Base-by-base conservation (phyloP, 2,113 vertebrate genomes). In the Protomyctophum bolini region DNA sequence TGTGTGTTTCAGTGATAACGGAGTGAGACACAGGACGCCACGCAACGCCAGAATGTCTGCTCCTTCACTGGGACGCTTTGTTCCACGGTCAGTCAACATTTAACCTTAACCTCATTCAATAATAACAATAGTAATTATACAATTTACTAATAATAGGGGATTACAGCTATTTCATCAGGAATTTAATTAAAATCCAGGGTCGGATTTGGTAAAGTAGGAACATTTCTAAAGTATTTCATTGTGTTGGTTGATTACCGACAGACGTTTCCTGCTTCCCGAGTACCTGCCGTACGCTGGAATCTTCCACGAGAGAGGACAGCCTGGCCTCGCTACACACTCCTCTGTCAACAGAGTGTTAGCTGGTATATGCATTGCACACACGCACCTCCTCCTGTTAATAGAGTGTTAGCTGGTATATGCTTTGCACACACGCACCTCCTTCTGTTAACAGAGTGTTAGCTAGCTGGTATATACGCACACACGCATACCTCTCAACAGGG, bases 281-380 rank as follows among this genome's bases (percentile, higher is more conserved):
- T 99, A 99, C 75, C 94, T 99, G 89, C 98, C 98, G 82, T 99
- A 99, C 45, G 97, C 98, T 75, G 98, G 98, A 50, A 98, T 99
- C 93, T 99, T 99, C 92, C 97, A 99, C 10, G 98, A 99, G 80
- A 89, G 98, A 65, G 97, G 98, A 72, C 98, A 99, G 83, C 96
- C 97, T 33, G 98, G 98, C 21, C 92, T 99, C 84, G 97, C 98
- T 65, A 99, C 98, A 51, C 98, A 99, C 91, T 98, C 98, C 55
- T 98, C 98, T 70, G 97, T 99, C 86, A 98, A 99, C 91, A 94
- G 98, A 80, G 97, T 98, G 55, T 93, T 99, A 28, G 98, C 98
- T 91, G 97, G 97, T 98, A 95, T 89, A 76, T 12, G 7, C 6
- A 55, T 6, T 6, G 7, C 49, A 51, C 49, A 51, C 49, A 51